Conservation (phyloP, 2,888 invertebrate species). For the Melitaea athalia region DNA sequence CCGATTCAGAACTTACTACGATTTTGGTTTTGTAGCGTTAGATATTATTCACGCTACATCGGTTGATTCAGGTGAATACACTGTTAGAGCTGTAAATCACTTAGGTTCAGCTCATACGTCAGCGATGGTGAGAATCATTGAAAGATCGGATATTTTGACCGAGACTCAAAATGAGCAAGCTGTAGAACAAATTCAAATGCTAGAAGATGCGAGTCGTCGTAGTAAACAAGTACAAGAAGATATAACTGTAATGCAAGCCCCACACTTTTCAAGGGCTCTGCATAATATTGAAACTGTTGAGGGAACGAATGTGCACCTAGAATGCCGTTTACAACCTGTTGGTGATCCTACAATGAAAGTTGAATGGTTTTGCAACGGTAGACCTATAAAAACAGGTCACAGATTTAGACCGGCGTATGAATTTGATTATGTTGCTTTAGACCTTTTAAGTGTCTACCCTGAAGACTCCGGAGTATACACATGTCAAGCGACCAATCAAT, state of each 20-base stretch:
- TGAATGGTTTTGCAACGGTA: slow-evolving; percentile 98
- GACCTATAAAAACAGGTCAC: slow-evolving; percentile 94
- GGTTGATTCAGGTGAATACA: slow-evolving; percentile 98
- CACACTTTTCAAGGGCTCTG: slow-evolving; percentile 92
- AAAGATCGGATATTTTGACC: slow-evolving; percentile 90
- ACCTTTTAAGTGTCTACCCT: slow-evolving; percentile 97
- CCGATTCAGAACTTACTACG: slow-evolving; percentile 96
- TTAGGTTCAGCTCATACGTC: slow-evolving; percentile 96
- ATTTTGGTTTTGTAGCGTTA: slow-evolving; percentile 98
- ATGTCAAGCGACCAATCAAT: slow-evolving; percentile 95
- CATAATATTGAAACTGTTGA: slow-evolving; percentile 95
- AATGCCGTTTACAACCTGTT: slow-evolving; percentile 94
- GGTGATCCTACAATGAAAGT: slow-evolving; percentile 96
- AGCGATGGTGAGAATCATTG: slow-evolving; percentile 93
- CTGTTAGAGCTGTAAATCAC: slow-evolving; percentile 95
- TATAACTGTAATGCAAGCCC: slow-evolving; percentile 91
- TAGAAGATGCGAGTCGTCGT: slow-evolving; percentile 90
- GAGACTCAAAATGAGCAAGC: slow-evolving; percentile 96
- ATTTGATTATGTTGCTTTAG: slow-evolving; percentile 98
- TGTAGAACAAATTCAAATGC: slow-evolving; percentile 93
- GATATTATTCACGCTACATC: slow-evolving; percentile 97
- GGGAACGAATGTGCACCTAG: slow-evolving; percentile 95
- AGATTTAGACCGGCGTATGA: slow-evolving; percentile 98
- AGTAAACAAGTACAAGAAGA: slow-evolving; percentile 89
- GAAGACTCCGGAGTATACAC: slow-evolving; percentile 98